Conservation (phyloP, 2,797 vertebrate species). For the Urophycis tenuis region DNA sequence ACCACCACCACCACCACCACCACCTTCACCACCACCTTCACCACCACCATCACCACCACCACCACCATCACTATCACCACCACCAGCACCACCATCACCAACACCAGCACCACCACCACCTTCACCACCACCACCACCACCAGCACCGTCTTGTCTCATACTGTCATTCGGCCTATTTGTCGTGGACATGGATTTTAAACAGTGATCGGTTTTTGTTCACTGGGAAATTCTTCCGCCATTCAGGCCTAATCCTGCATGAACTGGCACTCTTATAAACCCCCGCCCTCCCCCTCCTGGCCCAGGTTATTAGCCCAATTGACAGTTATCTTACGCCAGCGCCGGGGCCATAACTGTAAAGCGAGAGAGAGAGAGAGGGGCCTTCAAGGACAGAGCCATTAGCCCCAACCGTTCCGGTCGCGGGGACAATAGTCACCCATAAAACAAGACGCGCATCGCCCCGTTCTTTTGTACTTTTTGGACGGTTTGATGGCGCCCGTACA, state of each 20-base stretch:
- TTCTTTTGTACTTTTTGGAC: too few species aligned
- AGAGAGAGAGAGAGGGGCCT: constrained; percentile 43
- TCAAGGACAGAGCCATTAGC: constrained; percentile 13
- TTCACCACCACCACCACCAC: background rate
- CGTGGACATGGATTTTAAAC: background rate
- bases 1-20: background rate
- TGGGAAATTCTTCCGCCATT: background rate
- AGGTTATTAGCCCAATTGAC: background rate
- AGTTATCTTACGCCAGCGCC: background rate
- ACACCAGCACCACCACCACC: background rate
- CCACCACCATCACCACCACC: background rate
- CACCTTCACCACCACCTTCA: too few species aligned
- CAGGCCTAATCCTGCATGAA: background rate
- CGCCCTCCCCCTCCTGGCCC: background rate
- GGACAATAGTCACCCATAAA: constrained; percentile 57
- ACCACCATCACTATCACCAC: too few species aligned
- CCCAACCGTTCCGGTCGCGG: constrained; percentile 38
- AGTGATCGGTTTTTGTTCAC: background rate
- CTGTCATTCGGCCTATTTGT: background rate
- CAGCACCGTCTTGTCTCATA: background rate
- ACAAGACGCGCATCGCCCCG: constrained; percentile 47
- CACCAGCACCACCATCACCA: background rate
- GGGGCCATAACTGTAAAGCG: constrained; percentile 42
- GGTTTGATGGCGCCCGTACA: constrained; percentile 54
- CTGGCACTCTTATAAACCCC: background rate